These are phyloP conservation scores for Aphelenchoides fujianensis DNA, from an alignment of 1,140 invertebrate genomes.

Conservation along the genomic window DNA sequence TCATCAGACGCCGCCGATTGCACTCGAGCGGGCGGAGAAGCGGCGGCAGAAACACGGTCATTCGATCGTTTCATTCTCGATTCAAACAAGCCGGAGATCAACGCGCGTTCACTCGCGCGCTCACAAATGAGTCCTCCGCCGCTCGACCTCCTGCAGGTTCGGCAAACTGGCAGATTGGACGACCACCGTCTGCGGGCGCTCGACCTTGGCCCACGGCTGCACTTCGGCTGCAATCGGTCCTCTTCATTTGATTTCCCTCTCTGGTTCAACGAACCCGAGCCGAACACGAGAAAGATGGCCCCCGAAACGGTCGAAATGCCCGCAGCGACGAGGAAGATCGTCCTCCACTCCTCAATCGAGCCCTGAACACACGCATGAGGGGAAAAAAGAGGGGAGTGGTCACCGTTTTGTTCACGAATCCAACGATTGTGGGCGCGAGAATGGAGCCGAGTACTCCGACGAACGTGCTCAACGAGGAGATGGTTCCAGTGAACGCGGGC, in stretches of 20 bases:
- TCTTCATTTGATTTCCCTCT: background rate
- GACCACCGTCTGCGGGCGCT: background rate
- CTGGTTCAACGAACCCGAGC: background rate
- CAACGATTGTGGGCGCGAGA: background rate
- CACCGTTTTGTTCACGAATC: conserved; percentile 2
- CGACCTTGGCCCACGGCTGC: background rate
- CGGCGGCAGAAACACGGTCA: too few relatives aligned
- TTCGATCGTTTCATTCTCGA: too few relatives aligned
- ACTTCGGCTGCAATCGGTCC: conserved; percentile 4
- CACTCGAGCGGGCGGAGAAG: too few relatives aligned
- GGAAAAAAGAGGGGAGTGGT: background rate
- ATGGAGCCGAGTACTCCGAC: background rate
- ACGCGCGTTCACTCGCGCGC: background rate
- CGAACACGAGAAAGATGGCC: background rate
- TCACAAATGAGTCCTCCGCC: background rate
- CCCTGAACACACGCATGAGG: background rate
- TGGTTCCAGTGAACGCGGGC: conserved; percentile 22
- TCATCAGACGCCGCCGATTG: too few relatives aligned
- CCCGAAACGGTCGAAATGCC: background rate
- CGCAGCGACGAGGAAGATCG: background rate
- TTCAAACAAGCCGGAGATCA: too few relatives aligned
- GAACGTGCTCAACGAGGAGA: conserved; percentile 7
- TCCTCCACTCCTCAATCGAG: background rate
- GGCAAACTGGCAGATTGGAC: background rate
- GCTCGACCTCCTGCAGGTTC: background rate